These are phyloP conservation scores for Lates calcarifer DNA, from an alignment of 2,113 vertebrate genomes.

Conservation along the genomic window DNA sequence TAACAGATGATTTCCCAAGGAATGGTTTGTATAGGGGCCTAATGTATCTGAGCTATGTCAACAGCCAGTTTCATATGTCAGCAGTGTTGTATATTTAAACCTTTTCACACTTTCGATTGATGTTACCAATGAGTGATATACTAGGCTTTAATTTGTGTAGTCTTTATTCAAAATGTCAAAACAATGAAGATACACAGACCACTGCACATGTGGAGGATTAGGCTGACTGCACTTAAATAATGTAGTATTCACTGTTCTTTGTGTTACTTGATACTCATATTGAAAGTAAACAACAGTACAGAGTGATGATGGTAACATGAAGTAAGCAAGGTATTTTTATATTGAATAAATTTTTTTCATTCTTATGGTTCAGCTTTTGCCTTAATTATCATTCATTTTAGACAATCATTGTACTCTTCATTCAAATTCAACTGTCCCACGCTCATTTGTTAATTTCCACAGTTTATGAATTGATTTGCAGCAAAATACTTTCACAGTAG, in stretches of 20 bases:
- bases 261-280: background rate
- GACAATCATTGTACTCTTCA: conserved; percentile 19
- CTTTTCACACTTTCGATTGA: conserved; percentile 64
- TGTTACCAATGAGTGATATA: conserved; percentile 58
- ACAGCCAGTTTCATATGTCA: conserved; percentile 72
- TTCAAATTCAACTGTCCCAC: conserved; percentile 26
- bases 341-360: background rate
- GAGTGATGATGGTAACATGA: background rate
- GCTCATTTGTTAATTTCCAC: conserved; percentile 67
- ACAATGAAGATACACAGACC: conserved; percentile 38
- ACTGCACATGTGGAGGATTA: conserved; percentile 24
- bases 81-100: conserved; percentile 68
- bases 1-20: conserved; percentile 67
- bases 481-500: conserved; percentile 56
- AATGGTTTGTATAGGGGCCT: conserved; percentile 72
- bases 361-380: conserved; percentile 15
- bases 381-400: conserved; percentile 31
- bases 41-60: conserved; percentile 70
- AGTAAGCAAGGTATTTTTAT: background rate
- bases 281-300: background rate
- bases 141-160: conserved; percentile 51
- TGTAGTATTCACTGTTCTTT: background rate
- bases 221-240: conserved; percentile 19
- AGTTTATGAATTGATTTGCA: conserved; percentile 69
- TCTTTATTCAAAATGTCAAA: conserved; percentile 61